phyloP scores from a whole-genome alignment of 1,140 invertebrate species.

The Dinoponera quadriceps region DNA sequence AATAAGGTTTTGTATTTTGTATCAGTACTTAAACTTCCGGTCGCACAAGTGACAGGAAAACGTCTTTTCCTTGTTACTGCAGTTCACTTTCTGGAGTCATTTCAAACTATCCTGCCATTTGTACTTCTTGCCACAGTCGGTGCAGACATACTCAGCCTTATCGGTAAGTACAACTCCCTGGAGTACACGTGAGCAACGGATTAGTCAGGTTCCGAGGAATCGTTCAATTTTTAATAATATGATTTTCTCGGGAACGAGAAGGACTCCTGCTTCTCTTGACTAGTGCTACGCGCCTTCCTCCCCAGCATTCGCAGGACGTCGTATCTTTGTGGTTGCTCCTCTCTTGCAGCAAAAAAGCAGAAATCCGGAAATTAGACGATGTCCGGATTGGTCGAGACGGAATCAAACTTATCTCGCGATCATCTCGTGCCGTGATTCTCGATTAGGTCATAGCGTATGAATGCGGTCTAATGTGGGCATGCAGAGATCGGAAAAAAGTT shows the following conservation, averaged over 20 bases:
- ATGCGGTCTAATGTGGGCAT: constrained; percentile 1
- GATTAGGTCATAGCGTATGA: not conserved
- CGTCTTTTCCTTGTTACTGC: constrained; percentile 84
- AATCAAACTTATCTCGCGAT: not conserved
- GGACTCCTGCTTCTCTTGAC: constrained; percentile 14
- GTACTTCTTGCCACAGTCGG: constrained; percentile 85
- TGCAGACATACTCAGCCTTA: constrained; percentile 71
- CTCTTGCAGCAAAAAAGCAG: constrained; percentile 62
- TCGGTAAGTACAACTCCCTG: constrained; percentile 40
- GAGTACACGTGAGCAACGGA: constrained; percentile 10
- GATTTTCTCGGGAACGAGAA: not conserved
- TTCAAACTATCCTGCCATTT: constrained; percentile 85
- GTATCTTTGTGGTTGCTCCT: constrained; percentile 60
- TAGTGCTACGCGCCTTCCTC: constrained; percentile 64
- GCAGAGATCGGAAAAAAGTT: constrained; percentile 24
- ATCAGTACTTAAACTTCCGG: constrained; percentile 81
- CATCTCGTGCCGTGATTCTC: not conserved
- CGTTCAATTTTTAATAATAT: not conserved
- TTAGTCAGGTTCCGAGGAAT: not conserved
- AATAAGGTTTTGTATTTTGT: constrained; percentile 81
- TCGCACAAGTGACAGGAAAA: constrained; percentile 79
- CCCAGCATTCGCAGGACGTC: constrained; percentile 69
- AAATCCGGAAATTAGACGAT: constrained; percentile 33
- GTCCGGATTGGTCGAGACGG: constrained; percentile 1
- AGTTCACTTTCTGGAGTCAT: constrained; percentile 86